phyloP scores from a whole-genome alignment of 1,140 invertebrate genomes.

The Bombus fervidus region DNA sequence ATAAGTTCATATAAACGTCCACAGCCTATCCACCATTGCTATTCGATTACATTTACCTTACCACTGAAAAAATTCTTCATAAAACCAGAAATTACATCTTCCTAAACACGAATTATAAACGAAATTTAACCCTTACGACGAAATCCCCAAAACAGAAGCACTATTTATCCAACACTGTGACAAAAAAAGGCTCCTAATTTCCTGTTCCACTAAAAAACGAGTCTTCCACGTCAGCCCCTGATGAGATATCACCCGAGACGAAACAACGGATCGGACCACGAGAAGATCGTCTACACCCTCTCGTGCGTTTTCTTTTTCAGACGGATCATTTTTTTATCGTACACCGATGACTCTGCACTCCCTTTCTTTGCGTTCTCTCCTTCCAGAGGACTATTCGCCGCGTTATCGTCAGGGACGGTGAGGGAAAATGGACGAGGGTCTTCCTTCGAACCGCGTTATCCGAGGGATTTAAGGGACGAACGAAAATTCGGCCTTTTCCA shows the following conservation, averaged over 20 bases:
- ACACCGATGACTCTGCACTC: constrained; percentile 72
- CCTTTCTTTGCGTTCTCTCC: constrained; percentile 49
- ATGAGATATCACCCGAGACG: constrained; percentile 31
- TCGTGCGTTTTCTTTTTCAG: constrained; percentile 39
- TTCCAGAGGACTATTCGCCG: not conserved
- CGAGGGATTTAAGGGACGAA: constrained; percentile 75
- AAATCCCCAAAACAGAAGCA: not conserved
- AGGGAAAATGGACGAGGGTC: constrained; percentile 57
- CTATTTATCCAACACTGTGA: not conserved
- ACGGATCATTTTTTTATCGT: constrained; percentile 74
- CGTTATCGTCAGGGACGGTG: constrained; percentile 42
- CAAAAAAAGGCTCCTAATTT: constrained; percentile 20
- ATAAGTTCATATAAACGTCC: no score
- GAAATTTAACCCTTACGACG: not conserved
- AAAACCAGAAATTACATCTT: not conserved
- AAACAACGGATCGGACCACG: constrained; percentile 22
- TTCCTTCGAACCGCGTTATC: constrained; percentile 69
- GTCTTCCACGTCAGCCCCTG: constrained; percentile 6
- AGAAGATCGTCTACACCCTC: constrained; percentile 30
- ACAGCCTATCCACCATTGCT: no score
- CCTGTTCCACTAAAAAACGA: constrained; percentile 20
- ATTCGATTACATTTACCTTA: no score
- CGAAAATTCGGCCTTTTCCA: constrained; percentile 67
- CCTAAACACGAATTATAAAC: not conserved
- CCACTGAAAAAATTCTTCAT: not conserved